A percentile compares a stretch with the other conserved stretches of the same genome.
Conservation (phyloP, 2,113 vertebrate genomes). For the Hypomesus transpacificus region DNA sequence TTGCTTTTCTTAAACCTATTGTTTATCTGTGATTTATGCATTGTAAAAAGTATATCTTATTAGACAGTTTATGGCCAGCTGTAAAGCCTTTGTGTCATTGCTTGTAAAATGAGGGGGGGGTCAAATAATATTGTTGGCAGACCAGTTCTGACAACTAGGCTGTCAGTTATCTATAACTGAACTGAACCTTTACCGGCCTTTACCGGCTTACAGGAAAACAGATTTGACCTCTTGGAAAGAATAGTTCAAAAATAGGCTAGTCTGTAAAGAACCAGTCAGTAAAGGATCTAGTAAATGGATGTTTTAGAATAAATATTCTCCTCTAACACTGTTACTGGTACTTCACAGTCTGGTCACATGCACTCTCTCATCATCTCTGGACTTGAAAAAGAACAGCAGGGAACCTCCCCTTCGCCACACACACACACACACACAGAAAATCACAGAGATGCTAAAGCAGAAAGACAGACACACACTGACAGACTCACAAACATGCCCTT, state of each 20-base stretch:
- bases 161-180: background rate
- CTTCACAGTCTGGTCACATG: constrained; percentile 62
- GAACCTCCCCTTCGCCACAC: constrained; percentile 40
- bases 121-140: no score
- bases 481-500: background rate
- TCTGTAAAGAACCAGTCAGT: background rate
- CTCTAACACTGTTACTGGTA: constrained; percentile 22
- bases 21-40: no score
- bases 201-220: background rate
- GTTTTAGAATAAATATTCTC: constrained; percentile 24
- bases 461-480: constrained; percentile 17
- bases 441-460: no score
- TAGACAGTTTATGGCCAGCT: no score
- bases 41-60: no score
- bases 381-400: constrained; percentile 50
- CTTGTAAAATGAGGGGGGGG: no score
- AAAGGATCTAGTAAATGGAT: constrained; percentile 19
- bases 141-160: no score
- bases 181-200: background rate
- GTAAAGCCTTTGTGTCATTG: no score
- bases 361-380: constrained; percentile 45
- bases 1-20: no score
- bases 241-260: no score
- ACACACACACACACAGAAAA: constrained; percentile 2
- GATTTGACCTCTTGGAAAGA: no score